Percentiles rank a stretch among this genome's conserved stretches.
These are phyloP conservation scores for Salpingus planirostris DNA, from an alignment of 2,888 invertebrate genomes.

Conservation along the genomic window DNA sequence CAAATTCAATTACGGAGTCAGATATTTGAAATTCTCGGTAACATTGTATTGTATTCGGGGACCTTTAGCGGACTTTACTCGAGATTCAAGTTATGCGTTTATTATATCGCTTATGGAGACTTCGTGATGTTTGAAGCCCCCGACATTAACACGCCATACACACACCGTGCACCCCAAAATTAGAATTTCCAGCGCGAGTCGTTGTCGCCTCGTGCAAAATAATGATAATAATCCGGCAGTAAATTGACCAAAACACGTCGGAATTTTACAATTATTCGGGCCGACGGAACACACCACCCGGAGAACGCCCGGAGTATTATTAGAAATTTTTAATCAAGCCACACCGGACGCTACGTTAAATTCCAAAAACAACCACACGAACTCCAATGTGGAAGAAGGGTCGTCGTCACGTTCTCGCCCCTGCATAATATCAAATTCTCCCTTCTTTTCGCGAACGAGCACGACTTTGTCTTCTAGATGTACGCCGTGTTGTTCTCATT, in stretches of 20 bases:
- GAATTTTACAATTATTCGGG: slow-evolving; percentile 18
- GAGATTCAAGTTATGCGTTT: too few species aligned
- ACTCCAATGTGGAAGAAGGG: slow-evolving; percentile 1
- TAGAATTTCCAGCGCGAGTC: slow-evolving; percentile 12
- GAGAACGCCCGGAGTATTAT: slow-evolving; percentile 4
- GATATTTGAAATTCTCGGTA: too few species aligned
- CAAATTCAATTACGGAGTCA: too few species aligned
- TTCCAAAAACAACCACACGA: slow-evolving; percentile 12
- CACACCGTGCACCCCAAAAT: too few species aligned
- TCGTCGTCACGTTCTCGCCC: slow-evolving; percentile 1
- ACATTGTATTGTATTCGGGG: too few species aligned
- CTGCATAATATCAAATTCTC: slow-evolving; percentile 1
- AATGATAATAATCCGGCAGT: slow-evolving; percentile 12
- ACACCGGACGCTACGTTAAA: slow-evolving; percentile 8
- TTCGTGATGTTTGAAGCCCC: too few species aligned
- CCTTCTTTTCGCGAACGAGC: too few species aligned
- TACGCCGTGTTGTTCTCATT: too few species aligned
- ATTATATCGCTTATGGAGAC: too few species aligned
- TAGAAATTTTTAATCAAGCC: slow-evolving; percentile 17
- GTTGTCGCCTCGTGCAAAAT: slow-evolving; percentile 11
- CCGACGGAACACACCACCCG: not conserved
- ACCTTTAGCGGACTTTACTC: too few species aligned
- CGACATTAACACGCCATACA: too few species aligned
- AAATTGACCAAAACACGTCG: slow-evolving; percentile 18
- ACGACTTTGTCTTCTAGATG: too few species aligned